Evolutionary conservation across 30 jellyfish, hydroid and myxozoan genomes (phyloP).

Genomic region (Hydractinia echinata): DNA sequence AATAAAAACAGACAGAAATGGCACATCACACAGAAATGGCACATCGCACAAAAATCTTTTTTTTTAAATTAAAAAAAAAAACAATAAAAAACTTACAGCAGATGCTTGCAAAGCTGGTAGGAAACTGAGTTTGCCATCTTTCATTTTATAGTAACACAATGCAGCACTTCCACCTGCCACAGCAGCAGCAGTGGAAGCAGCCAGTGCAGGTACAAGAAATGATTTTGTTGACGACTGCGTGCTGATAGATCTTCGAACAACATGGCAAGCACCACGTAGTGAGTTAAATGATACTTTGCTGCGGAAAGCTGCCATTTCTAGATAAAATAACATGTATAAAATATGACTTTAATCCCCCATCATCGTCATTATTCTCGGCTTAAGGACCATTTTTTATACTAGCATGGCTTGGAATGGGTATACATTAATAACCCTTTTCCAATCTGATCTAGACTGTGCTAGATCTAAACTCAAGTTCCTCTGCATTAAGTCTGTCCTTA

Average conservation of each 20-base stretch:
- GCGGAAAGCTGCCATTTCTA: conserved; percentile 27
- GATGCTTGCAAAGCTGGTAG: conserved; percentile 33
- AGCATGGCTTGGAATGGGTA: too few relatives aligned
- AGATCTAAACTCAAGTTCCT: too few relatives aligned
- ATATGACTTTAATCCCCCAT: too few relatives aligned
- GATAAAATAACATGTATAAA: too few relatives aligned
- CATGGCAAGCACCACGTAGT: conserved; percentile 1
- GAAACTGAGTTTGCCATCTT: neutral
- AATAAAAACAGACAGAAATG: neutral
- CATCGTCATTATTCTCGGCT: too few relatives aligned
- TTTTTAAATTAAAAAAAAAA: neutral
- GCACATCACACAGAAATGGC: neutral
- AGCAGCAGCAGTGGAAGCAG: conserved; percentile 16
- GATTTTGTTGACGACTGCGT: conserved; percentile 24
- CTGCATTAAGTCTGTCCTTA: too few relatives aligned
- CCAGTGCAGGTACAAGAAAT: conserved; percentile 23
- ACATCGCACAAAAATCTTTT: neutral
- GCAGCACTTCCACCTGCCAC: conserved; percentile 30
- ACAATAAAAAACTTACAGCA: conserved; percentile 18
- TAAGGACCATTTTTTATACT: too few relatives aligned
- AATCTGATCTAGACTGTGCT: too few relatives aligned
- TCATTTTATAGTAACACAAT: neutral
- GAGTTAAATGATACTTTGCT: neutral
- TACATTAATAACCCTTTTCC: too few relatives aligned
- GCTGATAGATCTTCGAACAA: conserved; percentile 25